phyloP scores from a whole-genome alignment of 1,140 invertebrate species.

The Maniola jurtina region DNA sequence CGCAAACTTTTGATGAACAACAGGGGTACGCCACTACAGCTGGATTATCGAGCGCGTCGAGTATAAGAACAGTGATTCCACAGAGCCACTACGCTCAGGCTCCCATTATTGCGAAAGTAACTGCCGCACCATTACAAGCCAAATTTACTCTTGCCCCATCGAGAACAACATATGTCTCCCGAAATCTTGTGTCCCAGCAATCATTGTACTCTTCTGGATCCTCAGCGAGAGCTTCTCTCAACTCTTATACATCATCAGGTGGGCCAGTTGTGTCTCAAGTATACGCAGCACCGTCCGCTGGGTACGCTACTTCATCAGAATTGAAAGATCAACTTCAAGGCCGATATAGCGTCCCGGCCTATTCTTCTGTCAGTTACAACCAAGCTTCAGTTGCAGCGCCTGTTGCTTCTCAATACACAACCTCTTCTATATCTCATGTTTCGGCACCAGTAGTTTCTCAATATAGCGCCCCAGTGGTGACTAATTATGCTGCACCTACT shows the following conservation, averaged over 20 bases:
- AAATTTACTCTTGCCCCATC: conserved; percentile 57
- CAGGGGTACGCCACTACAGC: conserved; percentile 74
- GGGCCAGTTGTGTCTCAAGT: conserved; percentile 70
- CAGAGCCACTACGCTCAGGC: conserved; percentile 69
- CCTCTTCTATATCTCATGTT: conserved; percentile 35
- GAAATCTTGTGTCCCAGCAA: conserved; percentile 56
- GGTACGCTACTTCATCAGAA: conserved; percentile 52
- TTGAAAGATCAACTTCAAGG: conserved; percentile 44
- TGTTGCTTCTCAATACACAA: conserved; percentile 32
- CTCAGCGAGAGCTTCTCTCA: conserved; percentile 55
- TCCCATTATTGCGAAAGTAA: conserved; percentile 73
- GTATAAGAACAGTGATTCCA: conserved; percentile 48
- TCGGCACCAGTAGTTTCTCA: conserved; percentile 39
- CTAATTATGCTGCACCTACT: conserved; percentile 35
- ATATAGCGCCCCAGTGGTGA: conserved; percentile 27
- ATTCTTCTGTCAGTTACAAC: conserved; percentile 16
- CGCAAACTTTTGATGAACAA: conserved; percentile 43
- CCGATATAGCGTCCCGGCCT: conserved; percentile 37
- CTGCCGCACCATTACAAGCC: conserved; percentile 70
- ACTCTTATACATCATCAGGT: conserved; percentile 52
- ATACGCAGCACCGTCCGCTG: conserved; percentile 53
- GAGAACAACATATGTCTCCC: conserved; percentile 46
- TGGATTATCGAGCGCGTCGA: conserved; percentile 58
- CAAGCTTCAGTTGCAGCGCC: conserved; percentile 27
- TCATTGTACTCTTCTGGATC: conserved; percentile 43